Percentiles rank a stretch among this genome's conserved stretches.
Conservation (phyloP, 2,888 invertebrate species). For the Sepioteuthis lessoniana region DNA sequence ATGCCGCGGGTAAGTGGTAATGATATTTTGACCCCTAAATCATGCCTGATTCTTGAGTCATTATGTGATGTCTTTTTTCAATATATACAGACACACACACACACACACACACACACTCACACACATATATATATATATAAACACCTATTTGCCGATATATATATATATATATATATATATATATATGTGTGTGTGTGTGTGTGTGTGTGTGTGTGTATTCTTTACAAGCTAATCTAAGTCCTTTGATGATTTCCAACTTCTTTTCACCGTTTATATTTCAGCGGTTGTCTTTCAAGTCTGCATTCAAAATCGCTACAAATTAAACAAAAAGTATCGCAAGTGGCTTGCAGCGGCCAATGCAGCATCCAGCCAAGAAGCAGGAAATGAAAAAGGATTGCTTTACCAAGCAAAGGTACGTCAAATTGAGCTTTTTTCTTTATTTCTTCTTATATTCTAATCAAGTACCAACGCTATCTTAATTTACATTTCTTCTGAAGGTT, state of each 20-base stretch:
- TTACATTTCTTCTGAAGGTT: too few relatives aligned
- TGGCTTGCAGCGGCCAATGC: constrained; percentile 59
- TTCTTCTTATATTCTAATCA: too few relatives aligned
- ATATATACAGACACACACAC: too few relatives aligned
- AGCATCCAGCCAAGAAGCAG: constrained; percentile 46
- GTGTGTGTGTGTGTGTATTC: background rate
- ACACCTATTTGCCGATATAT: background rate
- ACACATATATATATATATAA: too few relatives aligned
- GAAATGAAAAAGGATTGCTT: constrained; percentile 60
- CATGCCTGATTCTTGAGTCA: too few relatives aligned
- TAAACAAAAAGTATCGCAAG: constrained; percentile 71
- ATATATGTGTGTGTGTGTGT: background rate
- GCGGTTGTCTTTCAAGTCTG: constrained; percentile 74
- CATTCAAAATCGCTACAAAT: constrained; percentile 75
- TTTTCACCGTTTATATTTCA: constrained; percentile 53
- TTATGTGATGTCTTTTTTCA: too few relatives aligned
- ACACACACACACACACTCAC: too few relatives aligned
- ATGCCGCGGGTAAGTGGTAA: too few relatives aligned
- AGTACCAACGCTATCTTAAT: too few relatives aligned
- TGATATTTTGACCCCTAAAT: too few relatives aligned
- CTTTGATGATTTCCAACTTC: background rate
- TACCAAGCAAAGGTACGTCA: constrained; percentile 61
- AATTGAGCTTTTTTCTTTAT: too few relatives aligned
- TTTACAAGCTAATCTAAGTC: too few relatives aligned
- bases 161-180: background rate